Percentiles rank a stretch among this genome's conserved stretches.
Conservation (phyloP, 2,888 invertebrate species). For the Rotaria magnacalcarata region DNA sequence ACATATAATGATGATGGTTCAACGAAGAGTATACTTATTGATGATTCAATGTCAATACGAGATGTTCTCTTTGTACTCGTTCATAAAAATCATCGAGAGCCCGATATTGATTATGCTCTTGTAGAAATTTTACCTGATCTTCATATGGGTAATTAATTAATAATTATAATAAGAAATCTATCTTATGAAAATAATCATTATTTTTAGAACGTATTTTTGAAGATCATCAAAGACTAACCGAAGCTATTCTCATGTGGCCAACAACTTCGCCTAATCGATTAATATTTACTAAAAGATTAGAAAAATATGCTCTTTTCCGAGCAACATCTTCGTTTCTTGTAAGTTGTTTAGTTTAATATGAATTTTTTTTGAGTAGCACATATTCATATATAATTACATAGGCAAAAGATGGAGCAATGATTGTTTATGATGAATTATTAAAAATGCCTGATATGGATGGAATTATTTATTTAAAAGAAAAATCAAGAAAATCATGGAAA, state of each 20-base stretch:
- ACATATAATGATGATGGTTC: constrained; percentile 72
- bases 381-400: neutral
- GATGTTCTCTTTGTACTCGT: constrained; percentile 65
- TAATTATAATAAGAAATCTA: constrained; percentile 51
- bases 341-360: neutral
- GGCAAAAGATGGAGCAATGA: neutral
- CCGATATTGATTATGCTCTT: constrained; percentile 87
- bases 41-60: constrained; percentile 85
- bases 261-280: constrained; percentile 92
- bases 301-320: constrained; percentile 71
- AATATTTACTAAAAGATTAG: constrained; percentile 67
- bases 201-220: constrained; percentile 82
- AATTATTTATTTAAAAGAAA: constrained; percentile 84
- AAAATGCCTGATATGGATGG: constrained; percentile 78
- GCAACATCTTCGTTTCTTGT: neutral
- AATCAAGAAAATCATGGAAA: constrained; percentile 97
- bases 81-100: constrained; percentile 76
- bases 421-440: constrained; percentile 36
- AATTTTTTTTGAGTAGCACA: neutral
- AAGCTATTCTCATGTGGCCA: constrained; percentile 92
- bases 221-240: constrained; percentile 91
- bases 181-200: neutral
- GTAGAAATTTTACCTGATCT: constrained; percentile 92
- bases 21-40: constrained; percentile 87
- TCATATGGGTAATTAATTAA: constrained; percentile 75